phyloP scores from a whole-genome alignment of 2,888 invertebrate species.

The Rotaria macrura region DNA sequence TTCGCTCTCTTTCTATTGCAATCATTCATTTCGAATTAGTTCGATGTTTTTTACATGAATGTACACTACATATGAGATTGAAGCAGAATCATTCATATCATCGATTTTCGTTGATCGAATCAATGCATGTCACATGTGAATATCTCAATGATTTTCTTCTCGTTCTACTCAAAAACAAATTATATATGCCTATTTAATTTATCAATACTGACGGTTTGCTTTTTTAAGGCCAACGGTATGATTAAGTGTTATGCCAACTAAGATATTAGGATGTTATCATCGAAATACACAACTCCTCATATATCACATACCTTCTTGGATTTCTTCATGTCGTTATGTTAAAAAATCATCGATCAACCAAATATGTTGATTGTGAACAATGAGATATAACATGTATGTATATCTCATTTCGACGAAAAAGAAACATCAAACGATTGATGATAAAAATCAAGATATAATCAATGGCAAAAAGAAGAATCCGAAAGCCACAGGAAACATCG shows the following conservation, averaged over 20 bases:
- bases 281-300: not conserved
- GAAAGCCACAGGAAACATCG: not conserved
- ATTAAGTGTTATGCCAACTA: not conserved
- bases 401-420: not conserved
- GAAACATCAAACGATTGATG: not conserved
- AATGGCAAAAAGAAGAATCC: not conserved
- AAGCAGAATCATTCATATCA: not conserved
- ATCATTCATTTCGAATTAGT: not conserved
- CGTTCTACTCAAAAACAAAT: not conserved
- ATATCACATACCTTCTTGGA: not conserved
- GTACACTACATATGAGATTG: not conserved
- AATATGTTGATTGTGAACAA: not conserved
- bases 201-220: not conserved
- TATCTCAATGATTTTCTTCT: not conserved
- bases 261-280: not conserved
- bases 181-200: not conserved
- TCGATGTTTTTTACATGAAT: not conserved
- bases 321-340: not conserved
- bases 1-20: not conserved
- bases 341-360: not conserved
- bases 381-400: not conserved
- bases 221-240: not conserved
- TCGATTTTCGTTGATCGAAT: not conserved
- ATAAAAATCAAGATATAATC: slow-evolving; percentile 4
- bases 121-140: not conserved